Evolutionary conservation across 2,113 vertebrate genomes (phyloP).

Genomic region (Marmota monax): DNA sequence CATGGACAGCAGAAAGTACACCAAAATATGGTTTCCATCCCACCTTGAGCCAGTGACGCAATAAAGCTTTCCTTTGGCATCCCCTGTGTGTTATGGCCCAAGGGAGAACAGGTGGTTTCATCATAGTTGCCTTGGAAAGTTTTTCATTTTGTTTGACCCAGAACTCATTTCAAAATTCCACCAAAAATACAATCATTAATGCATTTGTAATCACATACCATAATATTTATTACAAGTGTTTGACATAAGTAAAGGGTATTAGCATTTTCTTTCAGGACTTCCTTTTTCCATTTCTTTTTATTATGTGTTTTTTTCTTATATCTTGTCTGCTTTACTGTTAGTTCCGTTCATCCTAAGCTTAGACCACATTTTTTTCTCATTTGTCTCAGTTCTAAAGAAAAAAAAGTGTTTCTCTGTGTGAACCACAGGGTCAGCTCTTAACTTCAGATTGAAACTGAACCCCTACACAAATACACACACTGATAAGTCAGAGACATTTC

Average conservation of each 20-base stretch:
- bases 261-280: not conserved
- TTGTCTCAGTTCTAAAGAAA: conserved; percentile 52
- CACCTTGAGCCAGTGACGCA: not conserved
- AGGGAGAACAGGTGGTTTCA: not conserved
- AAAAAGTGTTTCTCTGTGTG: not conserved
- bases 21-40: not conserved
- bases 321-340: not conserved
- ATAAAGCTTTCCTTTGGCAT: not conserved
- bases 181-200: not conserved
- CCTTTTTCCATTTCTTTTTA: not conserved
- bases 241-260: not conserved
- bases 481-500: not conserved
- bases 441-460: not conserved
- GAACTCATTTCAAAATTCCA: not conserved
- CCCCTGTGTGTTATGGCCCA: not conserved
- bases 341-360: not conserved
- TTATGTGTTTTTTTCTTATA: not conserved
- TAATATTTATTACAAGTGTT: not conserved
- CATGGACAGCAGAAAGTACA: not conserved
- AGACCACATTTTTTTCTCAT: not conserved
- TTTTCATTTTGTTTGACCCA: not conserved
- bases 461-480: not conserved
- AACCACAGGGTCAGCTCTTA: not conserved
- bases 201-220: not conserved
- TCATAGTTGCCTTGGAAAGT: not conserved